Conservation (phyloP, 2,113 vertebrate genomes). For the Redunca redunca region DNA sequence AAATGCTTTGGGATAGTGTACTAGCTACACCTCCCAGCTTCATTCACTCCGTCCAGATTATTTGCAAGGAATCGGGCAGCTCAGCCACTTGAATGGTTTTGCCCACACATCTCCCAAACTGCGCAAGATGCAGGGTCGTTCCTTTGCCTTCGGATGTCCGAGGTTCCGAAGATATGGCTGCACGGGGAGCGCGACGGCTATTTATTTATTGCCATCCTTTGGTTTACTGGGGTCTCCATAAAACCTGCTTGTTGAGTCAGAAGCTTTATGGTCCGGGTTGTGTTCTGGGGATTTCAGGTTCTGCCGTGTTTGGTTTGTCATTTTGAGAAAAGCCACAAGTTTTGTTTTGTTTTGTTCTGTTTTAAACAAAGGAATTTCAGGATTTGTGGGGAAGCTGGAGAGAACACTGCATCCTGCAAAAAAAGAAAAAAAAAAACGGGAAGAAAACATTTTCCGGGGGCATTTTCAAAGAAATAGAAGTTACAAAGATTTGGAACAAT, state of each 20-base stretch:
- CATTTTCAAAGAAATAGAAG: slow-evolving; percentile 53
- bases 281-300: slow-evolving; percentile 63
- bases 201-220: slow-evolving; percentile 54
- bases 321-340: slow-evolving; percentile 82
- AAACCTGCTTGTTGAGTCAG: slow-evolving; percentile 69
- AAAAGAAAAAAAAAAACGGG: slow-evolving; percentile 59
- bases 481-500: slow-evolving; percentile 21
- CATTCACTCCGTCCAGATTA: rapidly evolving
- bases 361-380: slow-evolving; percentile 74
- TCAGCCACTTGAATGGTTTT: rapidly evolving
- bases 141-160: neutral
- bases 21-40: rapidly evolving
- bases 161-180: neutral
- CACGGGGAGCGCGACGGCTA: neutral
- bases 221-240: slow-evolving; percentile 65
- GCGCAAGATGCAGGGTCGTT: rapidly evolving
- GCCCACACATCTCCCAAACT: neutral
- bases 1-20: rapidly evolving
- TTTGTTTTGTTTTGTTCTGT: slow-evolving; percentile 64
- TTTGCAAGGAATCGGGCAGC: neutral
- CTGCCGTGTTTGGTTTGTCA: slow-evolving; percentile 77
- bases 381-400: slow-evolving; percentile 61
- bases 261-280: slow-evolving; percentile 55
- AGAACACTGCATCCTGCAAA: slow-evolving; percentile 69
- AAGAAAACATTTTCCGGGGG: slow-evolving; percentile 64